These are phyloP conservation scores for Amiota mariae DNA, from an alignment of 2,888 invertebrate species.

Conservation along the genomic window DNA sequence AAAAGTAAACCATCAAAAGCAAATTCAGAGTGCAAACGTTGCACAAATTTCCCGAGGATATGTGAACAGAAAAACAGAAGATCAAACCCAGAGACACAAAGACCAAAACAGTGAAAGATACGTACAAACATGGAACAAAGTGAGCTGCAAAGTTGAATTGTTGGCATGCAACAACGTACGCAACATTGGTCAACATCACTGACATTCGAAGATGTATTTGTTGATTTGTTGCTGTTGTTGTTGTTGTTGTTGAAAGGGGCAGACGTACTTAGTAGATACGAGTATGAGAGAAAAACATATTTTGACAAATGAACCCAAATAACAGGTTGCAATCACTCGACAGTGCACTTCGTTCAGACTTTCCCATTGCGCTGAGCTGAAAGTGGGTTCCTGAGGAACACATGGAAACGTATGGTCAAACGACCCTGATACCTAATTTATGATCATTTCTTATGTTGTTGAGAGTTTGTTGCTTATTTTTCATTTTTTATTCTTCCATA, in stretches of 20 bases:
- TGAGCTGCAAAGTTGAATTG: too few relatives aligned
- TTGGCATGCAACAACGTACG: constrained; percentile 8
- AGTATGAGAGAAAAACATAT: constrained; percentile 56
- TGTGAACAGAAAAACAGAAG: constrained; percentile 37
- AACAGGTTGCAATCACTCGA: constrained; percentile 73
- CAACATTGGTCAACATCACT: constrained; percentile 42
- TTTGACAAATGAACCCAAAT: constrained; percentile 75
- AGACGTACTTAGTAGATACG: too few relatives aligned
- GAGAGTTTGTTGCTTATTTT: constrained; percentile 38
- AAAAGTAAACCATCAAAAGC: constrained; percentile 40
- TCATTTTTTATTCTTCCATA: constrained; percentile 32
- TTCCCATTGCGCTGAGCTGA: constrained; percentile 38
- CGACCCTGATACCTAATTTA: constrained; percentile 73
- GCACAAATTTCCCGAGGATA: constrained; percentile 55
- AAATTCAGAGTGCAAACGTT: constrained; percentile 40
- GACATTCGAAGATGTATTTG: background rate
- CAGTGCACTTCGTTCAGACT: constrained; percentile 29
- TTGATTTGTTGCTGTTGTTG: too few relatives aligned
- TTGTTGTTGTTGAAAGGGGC: too few relatives aligned
- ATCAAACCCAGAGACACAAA: constrained; percentile 39
- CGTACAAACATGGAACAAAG: background rate
- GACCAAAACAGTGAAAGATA: constrained; percentile 40
- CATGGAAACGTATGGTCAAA: constrained; percentile 66
- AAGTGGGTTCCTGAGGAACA: constrained; percentile 44
- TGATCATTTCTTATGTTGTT: constrained; percentile 54